A percentile compares a stretch with the other conserved stretches of the same genome.
Evolutionary conservation across 2,797 vertebrate genomes (phyloP).

Genomic region (Fratercula arctica): DNA sequence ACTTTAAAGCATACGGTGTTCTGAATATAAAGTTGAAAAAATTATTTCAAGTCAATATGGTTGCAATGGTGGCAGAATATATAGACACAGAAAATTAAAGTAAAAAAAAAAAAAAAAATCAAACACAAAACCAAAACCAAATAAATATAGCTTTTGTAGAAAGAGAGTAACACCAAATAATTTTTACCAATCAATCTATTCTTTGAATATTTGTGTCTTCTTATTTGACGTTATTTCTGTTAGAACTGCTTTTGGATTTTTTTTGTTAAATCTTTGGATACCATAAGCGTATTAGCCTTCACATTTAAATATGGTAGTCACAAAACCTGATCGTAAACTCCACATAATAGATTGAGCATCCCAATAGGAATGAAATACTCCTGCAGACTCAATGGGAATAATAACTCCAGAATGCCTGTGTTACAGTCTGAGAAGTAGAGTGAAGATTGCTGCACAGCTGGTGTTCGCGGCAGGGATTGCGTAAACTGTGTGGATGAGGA

Average conservation of each 20-base stretch:
- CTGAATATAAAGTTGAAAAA: neutral
- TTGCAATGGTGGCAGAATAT: neutral
- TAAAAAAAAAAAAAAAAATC: neutral
- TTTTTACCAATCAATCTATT: neutral
- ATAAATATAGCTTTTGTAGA: neutral
- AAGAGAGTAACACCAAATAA: rapidly evolving
- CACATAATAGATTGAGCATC: neutral
- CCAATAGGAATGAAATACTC: neutral
- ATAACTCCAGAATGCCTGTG: neutral
- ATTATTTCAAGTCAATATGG: neutral
- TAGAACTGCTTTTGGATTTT: neutral
- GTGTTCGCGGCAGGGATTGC: neutral
- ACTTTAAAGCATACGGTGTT: neutral
- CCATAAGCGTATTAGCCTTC: neutral
- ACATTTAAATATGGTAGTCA: neutral
- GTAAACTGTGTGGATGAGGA: neutral
- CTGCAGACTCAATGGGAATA: neutral
- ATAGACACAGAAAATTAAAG: neutral
- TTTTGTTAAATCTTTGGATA: neutral
- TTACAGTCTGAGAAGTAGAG: neutral
- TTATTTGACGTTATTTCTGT: neutral
- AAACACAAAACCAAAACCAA: rapidly evolving
- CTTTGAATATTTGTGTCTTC: neutral
- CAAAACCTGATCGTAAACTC: neutral
- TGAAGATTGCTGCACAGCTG: neutral